Conservation (phyloP, 2,797 vertebrate species). For the Gobio occitaniae region DNA sequence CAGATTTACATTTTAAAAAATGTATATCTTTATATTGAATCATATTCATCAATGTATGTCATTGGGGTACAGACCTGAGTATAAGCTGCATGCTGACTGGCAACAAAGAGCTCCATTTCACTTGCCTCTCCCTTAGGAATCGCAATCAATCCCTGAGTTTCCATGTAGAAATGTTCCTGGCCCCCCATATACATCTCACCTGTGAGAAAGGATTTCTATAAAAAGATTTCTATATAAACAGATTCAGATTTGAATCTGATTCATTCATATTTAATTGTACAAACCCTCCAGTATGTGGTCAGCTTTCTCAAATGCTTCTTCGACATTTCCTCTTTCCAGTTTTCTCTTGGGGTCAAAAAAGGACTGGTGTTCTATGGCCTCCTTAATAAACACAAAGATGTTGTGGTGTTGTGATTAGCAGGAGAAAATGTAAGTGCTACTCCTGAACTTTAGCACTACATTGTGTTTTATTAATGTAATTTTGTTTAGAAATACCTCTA, state of each 20-base stretch:
- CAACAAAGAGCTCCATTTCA: constrained; percentile 67
- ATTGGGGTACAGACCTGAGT: constrained; percentile 61
- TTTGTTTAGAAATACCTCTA: constrained; percentile 55
- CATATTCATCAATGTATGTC: background rate
- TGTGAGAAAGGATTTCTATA: constrained; percentile 14
- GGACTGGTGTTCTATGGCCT: constrained; percentile 66
- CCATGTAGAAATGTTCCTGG: constrained; percentile 73
- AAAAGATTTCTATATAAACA: background rate
- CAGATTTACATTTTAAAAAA: background rate
- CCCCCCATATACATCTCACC: constrained; percentile 65
- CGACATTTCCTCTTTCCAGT: constrained; percentile 65
- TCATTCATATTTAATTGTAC: background rate
- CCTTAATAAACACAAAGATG: constrained; percentile 40
- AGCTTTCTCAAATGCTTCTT: constrained; percentile 58
- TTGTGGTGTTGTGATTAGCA: background rate
- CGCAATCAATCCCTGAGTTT: constrained; percentile 68
- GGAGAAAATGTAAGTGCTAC: background rate
- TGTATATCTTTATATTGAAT: background rate
- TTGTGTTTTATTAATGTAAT: background rate
- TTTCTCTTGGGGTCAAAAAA: constrained; percentile 65
- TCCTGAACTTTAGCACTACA: background rate
- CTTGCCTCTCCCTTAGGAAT: constrained; percentile 65
- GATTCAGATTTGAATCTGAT: background rate
- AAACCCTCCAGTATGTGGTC: constrained; percentile 65
- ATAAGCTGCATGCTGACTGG: constrained; percentile 67